A percentile compares a stretch with the other conserved stretches of the same genome.
Conservation (phyloP, 2,888 invertebrate species). For the Hetaerina titia region DNA sequence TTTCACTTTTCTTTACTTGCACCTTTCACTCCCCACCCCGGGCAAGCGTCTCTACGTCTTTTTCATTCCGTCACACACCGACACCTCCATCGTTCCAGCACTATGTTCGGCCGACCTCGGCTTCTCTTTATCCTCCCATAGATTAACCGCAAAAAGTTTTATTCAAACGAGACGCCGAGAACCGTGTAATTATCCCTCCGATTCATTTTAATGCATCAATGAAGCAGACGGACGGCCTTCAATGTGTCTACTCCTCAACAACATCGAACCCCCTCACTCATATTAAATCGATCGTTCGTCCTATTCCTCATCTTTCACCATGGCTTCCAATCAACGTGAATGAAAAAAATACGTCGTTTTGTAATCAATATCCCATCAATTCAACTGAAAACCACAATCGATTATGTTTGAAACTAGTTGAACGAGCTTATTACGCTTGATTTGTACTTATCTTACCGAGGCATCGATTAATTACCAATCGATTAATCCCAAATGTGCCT, state of each 20-base stretch:
- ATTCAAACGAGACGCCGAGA: background rate
- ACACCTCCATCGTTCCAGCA: background rate
- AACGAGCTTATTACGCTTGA: too few relatives aligned
- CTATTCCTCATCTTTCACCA: background rate
- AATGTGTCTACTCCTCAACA: background rate
- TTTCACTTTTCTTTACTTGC: background rate
- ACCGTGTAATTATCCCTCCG: background rate
- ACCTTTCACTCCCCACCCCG: background rate
- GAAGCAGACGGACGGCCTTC: background rate
- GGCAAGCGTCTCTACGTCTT: background rate
- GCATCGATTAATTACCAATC: too few relatives aligned
- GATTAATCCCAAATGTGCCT: too few relatives aligned
- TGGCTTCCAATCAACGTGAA: too few relatives aligned
- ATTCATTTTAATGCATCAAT: background rate
- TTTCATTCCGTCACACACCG: background rate
- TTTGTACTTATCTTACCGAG: too few relatives aligned
- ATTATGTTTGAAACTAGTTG: too few relatives aligned
- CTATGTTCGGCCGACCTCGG: background rate
- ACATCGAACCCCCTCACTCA: background rate
- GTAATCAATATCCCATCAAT: too few relatives aligned
- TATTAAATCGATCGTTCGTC: background rate
- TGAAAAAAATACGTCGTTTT: too few relatives aligned
- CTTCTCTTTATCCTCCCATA: background rate
- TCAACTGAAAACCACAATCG: too few relatives aligned
- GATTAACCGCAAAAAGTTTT: background rate